Percentiles rank a stretch among this genome's conserved stretches.
phyloP scores from a whole-genome alignment of 2,113 vertebrate species.

The Megalops atlanticus region DNA sequence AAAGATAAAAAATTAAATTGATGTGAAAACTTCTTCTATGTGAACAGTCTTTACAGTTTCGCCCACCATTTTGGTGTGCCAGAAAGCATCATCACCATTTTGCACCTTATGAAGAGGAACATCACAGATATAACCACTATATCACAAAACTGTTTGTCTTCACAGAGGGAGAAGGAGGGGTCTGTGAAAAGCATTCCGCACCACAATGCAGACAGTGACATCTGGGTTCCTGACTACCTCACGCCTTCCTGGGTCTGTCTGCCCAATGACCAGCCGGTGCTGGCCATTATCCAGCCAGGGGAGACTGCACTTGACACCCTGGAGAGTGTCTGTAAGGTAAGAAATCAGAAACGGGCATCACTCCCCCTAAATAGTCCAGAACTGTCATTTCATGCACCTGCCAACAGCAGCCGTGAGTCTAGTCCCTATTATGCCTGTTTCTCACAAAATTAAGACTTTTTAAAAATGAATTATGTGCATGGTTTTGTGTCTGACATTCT shows the following conservation, averaged over 20 bases:
- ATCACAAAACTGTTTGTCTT: background rate
- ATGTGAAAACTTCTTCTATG: too few species aligned
- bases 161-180: slow-evolving; percentile 81
- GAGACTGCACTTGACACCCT: slow-evolving; percentile 83
- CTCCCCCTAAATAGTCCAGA: background rate
- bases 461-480: background rate
- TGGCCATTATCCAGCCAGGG: slow-evolving; percentile 83
- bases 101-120: background rate
- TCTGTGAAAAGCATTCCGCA: slow-evolving; percentile 79
- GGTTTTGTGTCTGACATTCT: background rate
- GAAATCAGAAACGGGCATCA: background rate
- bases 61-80: too few species aligned
- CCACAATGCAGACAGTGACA: slow-evolving; percentile 82
- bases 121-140: background rate
- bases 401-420: background rate
- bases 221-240: slow-evolving; percentile 92
- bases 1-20: too few species aligned
- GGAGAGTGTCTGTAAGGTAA: slow-evolving; percentile 89
- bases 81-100: too few species aligned
- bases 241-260: slow-evolving; percentile 93
- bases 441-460: background rate
- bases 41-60: too few species aligned
- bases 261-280: slow-evolving; percentile 84
- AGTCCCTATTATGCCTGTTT: background rate
- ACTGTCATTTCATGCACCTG: background rate